A percentile compares a stretch with the other conserved stretches of the same genome.
Conservation (phyloP, 2,888 invertebrate species). For the Allacma fusca region DNA sequence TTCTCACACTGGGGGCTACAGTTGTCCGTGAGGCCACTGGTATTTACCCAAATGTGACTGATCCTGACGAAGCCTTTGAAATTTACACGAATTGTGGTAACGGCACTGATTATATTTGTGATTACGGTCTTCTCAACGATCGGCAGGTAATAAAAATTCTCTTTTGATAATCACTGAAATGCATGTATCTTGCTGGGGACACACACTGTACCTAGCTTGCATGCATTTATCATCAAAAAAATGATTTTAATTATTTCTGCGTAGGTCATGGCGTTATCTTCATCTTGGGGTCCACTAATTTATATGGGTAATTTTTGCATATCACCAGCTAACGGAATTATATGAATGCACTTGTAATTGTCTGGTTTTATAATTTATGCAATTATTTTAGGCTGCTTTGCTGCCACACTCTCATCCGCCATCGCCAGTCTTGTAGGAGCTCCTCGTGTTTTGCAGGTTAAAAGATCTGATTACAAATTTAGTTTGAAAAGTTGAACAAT, state of each 20-base stretch:
- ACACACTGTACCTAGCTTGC: too few relatives aligned
- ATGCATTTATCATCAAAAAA: too few relatives aligned
- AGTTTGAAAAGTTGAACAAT: not conserved
- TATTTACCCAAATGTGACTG: conserved; percentile 72
- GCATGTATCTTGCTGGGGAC: too few relatives aligned
- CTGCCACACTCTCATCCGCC: conserved; percentile 72
- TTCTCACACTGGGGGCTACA: conserved; percentile 81
- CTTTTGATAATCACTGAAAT: too few relatives aligned
- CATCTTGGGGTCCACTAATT: conserved; percentile 43
- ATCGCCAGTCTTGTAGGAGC: conserved; percentile 71
- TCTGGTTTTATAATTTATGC: too few relatives aligned
- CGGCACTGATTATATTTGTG: conserved; percentile 61
- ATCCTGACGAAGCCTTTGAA: not conserved
- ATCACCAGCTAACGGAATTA: not conserved
- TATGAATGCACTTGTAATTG: too few relatives aligned
- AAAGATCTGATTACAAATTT: not conserved
- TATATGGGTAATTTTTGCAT: conserved; percentile 61
- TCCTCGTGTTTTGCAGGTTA: conserved; percentile 65
- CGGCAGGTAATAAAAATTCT: conserved; percentile 67
- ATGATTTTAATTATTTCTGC: not conserved
- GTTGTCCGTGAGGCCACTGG: conserved; percentile 83
- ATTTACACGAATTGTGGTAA: not conserved
- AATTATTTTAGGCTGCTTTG: conserved; percentile 68
- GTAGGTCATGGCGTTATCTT: not conserved
- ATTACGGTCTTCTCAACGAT: conserved; percentile 66